Conservation (phyloP, 2,113 vertebrate species). For the Girardinichthys multiradiatus region DNA sequence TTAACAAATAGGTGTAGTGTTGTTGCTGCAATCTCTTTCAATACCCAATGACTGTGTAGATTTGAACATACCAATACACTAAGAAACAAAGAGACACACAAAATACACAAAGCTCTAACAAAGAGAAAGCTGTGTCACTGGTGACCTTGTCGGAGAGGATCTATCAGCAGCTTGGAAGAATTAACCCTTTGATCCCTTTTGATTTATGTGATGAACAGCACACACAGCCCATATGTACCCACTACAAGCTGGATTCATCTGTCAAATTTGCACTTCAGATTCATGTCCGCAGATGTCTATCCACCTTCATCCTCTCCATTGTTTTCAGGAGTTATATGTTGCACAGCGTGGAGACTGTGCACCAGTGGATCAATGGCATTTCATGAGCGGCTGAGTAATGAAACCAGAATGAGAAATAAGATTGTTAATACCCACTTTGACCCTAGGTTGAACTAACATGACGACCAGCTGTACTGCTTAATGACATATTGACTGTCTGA, state of each 20-base stretch:
- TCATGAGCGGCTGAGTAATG: conserved; percentile 55
- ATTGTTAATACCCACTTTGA: conserved; percentile 52
- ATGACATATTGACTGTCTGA: conserved; percentile 49
- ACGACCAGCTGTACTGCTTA: conserved; percentile 24
- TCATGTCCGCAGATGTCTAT: conserved; percentile 1
- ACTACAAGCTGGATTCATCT: conserved; percentile 2
- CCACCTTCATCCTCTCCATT: conserved; percentile 2
- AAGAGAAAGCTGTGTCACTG: conserved; percentile 22
- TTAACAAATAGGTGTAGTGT: neutral
- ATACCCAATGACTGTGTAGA: neutral
- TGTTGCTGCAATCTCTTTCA: neutral
- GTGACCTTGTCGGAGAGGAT: conserved; percentile 48
- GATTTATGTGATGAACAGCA: conserved; percentile 16
- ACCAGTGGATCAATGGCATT: conserved; percentile 32
- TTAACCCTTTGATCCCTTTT: conserved; percentile 63
- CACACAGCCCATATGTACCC: neutral
- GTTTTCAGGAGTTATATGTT: conserved; percentile 43
- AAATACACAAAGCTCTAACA: conserved; percentile 5
- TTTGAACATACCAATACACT: neutral
- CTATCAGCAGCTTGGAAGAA: conserved; percentile 4
- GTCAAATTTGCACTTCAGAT: conserved; percentile 12
- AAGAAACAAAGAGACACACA: neutral
- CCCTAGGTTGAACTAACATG: conserved; percentile 41
- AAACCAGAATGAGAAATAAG: conserved; percentile 58
- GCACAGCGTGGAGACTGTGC: neutral